Base-by-base conservation (phyloP, 2,113 vertebrate species). In the Rhinoderma darwinii region DNA sequence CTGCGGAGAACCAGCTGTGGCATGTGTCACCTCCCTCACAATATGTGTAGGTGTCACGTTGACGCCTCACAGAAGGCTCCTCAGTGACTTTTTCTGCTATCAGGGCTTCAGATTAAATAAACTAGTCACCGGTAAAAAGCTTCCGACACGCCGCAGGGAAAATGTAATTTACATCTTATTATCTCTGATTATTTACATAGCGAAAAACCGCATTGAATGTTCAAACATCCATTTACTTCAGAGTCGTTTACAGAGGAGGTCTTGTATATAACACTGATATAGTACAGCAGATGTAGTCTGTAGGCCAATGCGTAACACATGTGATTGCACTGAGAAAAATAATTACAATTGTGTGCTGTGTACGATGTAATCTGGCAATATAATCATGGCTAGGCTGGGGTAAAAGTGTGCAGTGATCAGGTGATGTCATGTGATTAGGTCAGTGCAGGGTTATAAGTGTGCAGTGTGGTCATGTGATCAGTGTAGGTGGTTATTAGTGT, bases 141-240 rank as follows among this genome's bases (percentile, higher is more conserved):
- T 41, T 27, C 56, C 80, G 35, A 39, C 68, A 11, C 68, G 75
- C 0, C 0, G 3, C 17, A 0, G 39, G 54, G 11, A 74, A 0
- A 0, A 15, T 1, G 7, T 44, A 72, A 72, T 72, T 39, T 72
- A 72, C 68, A 72, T 72, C 68, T 72, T 72, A 72, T 72, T 72
- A 72, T 72, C 68, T 41, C 68, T 72, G 68, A 72, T 72, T 72
- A 72, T 72, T 72, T 72, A 72, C 32, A 25, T 3, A 72, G 22
- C 1, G 15, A 41, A 72, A n/a, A 72, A 72, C 68, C 68, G 9
- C 35, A 25, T 39, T 0, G 18, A 72, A 41, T 22, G 68, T 39
- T 72, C 37, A 41, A 72, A 72, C 35, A 25, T 22, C 35, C 68
- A 37, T 39, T 61, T 1, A 61, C 54, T 41, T 41, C 54, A 59